These are phyloP conservation scores for Cyanoderma ruficeps DNA, from an alignment of 2,113 vertebrate genomes.

Conservation along the genomic window DNA sequence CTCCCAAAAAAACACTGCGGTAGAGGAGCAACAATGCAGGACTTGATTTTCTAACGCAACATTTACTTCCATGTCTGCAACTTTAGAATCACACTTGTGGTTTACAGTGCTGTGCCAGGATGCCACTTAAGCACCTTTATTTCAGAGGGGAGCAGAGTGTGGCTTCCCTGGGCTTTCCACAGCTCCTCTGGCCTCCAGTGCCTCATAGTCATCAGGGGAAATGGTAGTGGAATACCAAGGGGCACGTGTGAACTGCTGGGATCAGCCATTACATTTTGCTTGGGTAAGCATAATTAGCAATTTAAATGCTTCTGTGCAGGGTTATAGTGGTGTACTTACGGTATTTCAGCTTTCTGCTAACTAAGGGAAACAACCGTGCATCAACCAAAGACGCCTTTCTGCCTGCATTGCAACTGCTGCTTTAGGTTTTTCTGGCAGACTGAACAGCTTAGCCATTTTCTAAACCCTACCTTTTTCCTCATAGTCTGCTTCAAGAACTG, in stretches of 20 bases:
- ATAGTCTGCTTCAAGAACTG: conserved; percentile 9
- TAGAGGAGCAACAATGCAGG: not conserved
- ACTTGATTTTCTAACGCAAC: not conserved
- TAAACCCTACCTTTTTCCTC: not conserved
- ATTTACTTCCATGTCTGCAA: not conserved
- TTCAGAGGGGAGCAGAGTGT: not conserved
- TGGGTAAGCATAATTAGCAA: not conserved
- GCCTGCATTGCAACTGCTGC: conserved; percentile 18
- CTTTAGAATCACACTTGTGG: not conserved
- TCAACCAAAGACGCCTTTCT: conserved; percentile 68
- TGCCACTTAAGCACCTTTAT: not conserved
- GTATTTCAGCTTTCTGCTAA: not conserved
- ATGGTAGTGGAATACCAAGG: not conserved
- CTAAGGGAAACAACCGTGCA: not conserved
- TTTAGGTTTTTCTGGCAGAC: not conserved
- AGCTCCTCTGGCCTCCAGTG: not conserved
- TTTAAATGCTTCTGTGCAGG: conserved; percentile 4
- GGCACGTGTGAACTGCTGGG: not conserved
- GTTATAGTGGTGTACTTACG: not conserved
- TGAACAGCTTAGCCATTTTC: not conserved
- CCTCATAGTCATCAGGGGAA: not conserved
- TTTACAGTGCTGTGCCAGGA: conserved; percentile 1
- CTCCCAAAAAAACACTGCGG: accelerated
- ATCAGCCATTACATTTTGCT: not conserved
- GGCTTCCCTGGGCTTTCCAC: not conserved